Percentiles rank a stretch among this genome's conserved stretches.
phyloP scores from a whole-genome alignment of 2,113 vertebrate genomes.

The Gobius niger region DNA sequence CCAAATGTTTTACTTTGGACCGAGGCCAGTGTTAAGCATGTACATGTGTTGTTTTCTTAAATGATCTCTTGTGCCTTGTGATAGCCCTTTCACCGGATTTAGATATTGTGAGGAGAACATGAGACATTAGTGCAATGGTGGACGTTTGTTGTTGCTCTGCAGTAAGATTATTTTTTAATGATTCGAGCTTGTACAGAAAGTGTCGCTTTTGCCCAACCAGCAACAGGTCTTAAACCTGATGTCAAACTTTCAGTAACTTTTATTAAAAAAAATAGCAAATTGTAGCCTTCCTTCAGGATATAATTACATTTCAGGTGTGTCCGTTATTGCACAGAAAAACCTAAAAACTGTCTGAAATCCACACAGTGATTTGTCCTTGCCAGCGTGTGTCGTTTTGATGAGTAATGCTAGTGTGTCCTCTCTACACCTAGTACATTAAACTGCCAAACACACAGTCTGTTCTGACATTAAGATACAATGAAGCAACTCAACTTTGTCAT shows the following conservation, averaged over 20 bases:
- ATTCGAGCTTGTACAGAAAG: not conserved
- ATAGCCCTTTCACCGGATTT: not conserved
- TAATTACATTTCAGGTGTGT: not conserved
- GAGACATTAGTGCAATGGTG: not conserved
- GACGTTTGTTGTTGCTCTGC: not conserved
- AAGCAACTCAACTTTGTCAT: not conserved
- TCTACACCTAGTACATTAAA: not conserved
- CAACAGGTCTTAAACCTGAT: too few relatives aligned
- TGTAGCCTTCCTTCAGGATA: too few relatives aligned
- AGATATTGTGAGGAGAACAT: not conserved
- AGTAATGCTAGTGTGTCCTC: not conserved
- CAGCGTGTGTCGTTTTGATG: not conserved
- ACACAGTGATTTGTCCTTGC: not conserved
- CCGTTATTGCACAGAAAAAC: not conserved
- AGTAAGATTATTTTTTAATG: not conserved
- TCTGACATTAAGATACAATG: conserved; percentile 19
- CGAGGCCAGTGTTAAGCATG: not conserved
- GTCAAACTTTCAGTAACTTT: too few relatives aligned
- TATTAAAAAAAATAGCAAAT: too few relatives aligned
- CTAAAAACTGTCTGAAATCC: not conserved
- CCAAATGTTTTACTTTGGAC: not conserved
- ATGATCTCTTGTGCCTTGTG: not conserved
- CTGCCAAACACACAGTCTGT: not conserved
- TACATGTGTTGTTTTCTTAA: not conserved
- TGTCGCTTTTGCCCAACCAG: not conserved